Percentiles rank a stretch among this genome's conserved stretches.
Evolutionary conservation across 30 jellyfish, hydroid and myxozoan genomes (phyloP).

Genomic region (Hydractinia symbiolongicarpus): DNA sequence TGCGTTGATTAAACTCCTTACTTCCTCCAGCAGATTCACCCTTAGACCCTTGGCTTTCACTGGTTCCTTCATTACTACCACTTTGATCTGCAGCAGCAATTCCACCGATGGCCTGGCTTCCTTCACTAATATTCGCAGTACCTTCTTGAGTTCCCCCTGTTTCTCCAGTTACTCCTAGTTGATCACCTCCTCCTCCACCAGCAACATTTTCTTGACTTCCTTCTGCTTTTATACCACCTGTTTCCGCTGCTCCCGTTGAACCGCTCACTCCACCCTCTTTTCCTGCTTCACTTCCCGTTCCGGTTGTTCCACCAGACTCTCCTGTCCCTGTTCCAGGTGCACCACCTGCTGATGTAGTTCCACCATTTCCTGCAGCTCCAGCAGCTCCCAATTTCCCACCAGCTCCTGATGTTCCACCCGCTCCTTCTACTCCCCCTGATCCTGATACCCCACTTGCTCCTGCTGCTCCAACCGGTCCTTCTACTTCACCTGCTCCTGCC

Average conservation of each 20-base stretch:
- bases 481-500: conserved; percentile 42
- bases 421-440: conserved; percentile 28
- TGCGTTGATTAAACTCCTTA: background rate
- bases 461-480: conserved; percentile 29
- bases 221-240: background rate
- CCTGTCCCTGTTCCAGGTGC: conserved; percentile 14
- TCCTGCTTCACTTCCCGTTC: background rate
- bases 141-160: background rate
- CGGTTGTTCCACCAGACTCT: background rate
- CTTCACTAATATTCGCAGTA: background rate
- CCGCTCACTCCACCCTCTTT: background rate
- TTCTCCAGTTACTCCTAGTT: background rate
- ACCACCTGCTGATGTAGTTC: conserved; percentile 44
- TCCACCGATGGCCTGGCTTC: background rate
- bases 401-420: background rate
- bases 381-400: conserved; percentile 43
- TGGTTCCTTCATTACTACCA: background rate
- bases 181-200: background rate
- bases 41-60: background rate
- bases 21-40: background rate
- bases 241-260: background rate
- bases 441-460: conserved; percentile 7
- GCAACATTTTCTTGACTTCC: background rate
- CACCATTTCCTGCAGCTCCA: conserved; percentile 48
- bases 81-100: background rate